Conservation (phyloP, 2,797 vertebrate species). For the Dryobates pubescens region DNA sequence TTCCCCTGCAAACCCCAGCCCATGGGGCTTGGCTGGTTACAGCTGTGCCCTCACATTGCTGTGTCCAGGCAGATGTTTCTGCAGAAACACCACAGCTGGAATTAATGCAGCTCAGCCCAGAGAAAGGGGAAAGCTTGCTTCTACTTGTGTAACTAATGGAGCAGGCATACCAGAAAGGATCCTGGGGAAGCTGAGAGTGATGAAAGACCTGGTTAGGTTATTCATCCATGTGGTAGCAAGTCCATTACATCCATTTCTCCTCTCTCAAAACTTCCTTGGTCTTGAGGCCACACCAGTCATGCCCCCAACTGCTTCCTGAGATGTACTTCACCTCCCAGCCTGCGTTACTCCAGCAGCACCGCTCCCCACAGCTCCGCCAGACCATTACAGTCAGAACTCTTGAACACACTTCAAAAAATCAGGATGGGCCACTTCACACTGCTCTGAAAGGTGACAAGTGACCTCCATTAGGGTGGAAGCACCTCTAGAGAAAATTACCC, state of each 20-base stretch:
- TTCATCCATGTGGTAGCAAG: background rate
- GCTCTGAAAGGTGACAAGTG: background rate
- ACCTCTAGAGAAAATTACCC: constrained; percentile 26
- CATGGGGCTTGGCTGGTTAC: background rate
- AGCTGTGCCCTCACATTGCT: background rate
- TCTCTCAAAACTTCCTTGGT: background rate
- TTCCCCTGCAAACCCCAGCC: background rate
- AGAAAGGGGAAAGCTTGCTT: background rate
- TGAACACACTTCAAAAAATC: background rate
- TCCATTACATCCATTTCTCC: background rate
- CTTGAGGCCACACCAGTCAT: background rate
- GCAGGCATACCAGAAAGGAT: background rate
- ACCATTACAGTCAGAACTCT: background rate
- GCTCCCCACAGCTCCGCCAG: background rate
- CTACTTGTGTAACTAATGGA: background rate
- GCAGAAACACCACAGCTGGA: background rate
- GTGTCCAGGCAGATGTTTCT: background rate
- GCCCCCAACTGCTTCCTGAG: background rate
- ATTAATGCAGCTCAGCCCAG: background rate
- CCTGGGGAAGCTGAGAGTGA: background rate
- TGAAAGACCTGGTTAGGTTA: background rate
- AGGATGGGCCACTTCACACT: background rate
- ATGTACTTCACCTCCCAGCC: background rate
- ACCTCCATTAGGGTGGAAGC: constrained; percentile 7
- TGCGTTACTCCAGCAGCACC: background rate